Evolutionary conservation across 2,113 vertebrate genomes (phyloP), one percentile per base, ranked within the genome.

Genomic region (Cygnus atratus): DNA sequence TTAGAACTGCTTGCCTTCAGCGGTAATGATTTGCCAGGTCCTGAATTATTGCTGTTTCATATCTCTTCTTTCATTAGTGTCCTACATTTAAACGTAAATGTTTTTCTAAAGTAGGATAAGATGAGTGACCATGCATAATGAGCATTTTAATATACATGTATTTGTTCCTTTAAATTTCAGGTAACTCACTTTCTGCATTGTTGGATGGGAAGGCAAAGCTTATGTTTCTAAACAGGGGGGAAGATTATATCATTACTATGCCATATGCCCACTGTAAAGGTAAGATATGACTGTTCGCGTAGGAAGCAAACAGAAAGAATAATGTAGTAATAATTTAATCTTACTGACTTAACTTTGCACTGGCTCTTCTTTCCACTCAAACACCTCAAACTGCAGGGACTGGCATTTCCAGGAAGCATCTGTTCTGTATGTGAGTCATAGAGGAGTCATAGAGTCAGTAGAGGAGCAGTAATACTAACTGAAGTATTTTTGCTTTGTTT

Each of bases 191-290:
- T 88, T 99, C 99, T 7, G 99, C 99, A 0, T 98, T 99, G 92
- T 96, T 99, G 94, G 99, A 99, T 18, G 99, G 99, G 58, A 98
- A 98, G 96, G 99, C 99, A 73, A 98, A 98, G 18, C 98, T 99
- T 67, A 96, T 97, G 33, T 99, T 99, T 93, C 96, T 99, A 66
- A 98, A 81, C 94, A 98, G 98, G 33, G 98, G 98, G 1, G 99
- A 99, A 94, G 99, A 99, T 21, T 99, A 99, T 82, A 88, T 98
- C 82, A 99, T 99, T 96, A 99, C 99, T 39, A 99, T 99, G 99
- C 99, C 99, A 31, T 99, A 99, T 0, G 99, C 99, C 67, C 99
- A 99, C 97, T 99, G 99, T 96, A 99, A 99, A 99, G 99, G 99
- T 99, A 97, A 95, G 84, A 43, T 19, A 3, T 18, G 21, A 9